A percentile compares a stretch with the other conserved stretches of the same genome.
These are phyloP conservation scores for Dasysyrphus tricinctus DNA, from an alignment of 2,888 invertebrate genomes.

Conservation along the genomic window DNA sequence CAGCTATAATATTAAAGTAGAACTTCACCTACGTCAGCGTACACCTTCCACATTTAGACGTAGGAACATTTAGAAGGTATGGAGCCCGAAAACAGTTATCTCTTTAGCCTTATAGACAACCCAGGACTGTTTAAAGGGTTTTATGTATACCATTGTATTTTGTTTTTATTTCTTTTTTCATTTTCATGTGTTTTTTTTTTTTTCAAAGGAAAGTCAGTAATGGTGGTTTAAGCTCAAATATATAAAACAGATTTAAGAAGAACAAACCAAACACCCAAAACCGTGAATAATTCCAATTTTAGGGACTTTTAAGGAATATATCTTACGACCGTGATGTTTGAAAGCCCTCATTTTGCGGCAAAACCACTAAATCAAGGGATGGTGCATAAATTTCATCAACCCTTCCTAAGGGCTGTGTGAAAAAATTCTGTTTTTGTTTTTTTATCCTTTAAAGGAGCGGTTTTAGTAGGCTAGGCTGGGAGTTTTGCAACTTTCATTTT, in stretches of 20 bases:
- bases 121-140: slow-evolving; percentile 1
- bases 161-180: not conserved
- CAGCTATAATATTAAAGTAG: not conserved
- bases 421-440: slow-evolving; percentile 1
- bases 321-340: slow-evolving; percentile 51
- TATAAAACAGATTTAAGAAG: slow-evolving; percentile 11
- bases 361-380: slow-evolving; percentile 69
- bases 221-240: not conserved
- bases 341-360: slow-evolving; percentile 46
- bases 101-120: not conserved
- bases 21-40: too few species aligned
- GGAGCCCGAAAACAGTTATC: not conserved
- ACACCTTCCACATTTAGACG: too few species aligned
- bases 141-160: not conserved
- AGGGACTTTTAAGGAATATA: slow-evolving; percentile 43
- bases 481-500: slow-evolving; percentile 29
- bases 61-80: not conserved
- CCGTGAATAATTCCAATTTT: slow-evolving; percentile 59
- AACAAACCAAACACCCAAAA: slow-evolving; percentile 25
- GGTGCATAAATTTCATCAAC: slow-evolving; percentile 70
- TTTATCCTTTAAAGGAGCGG: not conserved
- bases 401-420: slow-evolving; percentile 46
- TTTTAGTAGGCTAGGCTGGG: not conserved
- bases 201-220: slow-evolving; percentile 21
- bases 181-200: slow-evolving; percentile 7